Evolutionary conservation across 2,797 vertebrate species (phyloP).

Genomic region (Mus minutoides): DNA sequence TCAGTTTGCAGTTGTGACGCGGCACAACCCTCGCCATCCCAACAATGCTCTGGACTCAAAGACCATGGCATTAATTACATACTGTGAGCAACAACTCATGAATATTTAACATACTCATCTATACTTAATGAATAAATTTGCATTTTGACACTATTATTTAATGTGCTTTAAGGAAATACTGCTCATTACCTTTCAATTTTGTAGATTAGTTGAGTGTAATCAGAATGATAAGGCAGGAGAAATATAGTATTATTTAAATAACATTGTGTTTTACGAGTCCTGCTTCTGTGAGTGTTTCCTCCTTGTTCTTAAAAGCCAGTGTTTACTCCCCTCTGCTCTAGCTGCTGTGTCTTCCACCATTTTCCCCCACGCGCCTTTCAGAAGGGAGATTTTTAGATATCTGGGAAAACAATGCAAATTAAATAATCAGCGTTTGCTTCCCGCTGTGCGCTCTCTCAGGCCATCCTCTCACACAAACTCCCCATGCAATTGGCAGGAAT

Average conservation of each 20-base stretch:
- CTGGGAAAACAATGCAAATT: slow-evolving; percentile 77
- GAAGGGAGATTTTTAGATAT: slow-evolving; percentile 69
- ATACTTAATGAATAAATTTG: slow-evolving; percentile 92
- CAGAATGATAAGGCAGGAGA: slow-evolving; percentile 86
- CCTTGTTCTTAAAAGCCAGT: slow-evolving; percentile 57
- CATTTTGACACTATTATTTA: slow-evolving; percentile 91
- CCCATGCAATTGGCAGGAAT: slow-evolving; percentile 14
- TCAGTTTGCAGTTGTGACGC: slow-evolving; percentile 77
- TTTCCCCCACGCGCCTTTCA: neutral
- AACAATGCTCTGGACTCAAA: slow-evolving; percentile 88
- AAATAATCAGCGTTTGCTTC: slow-evolving; percentile 78
- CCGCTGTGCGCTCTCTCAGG: slow-evolving; percentile 34
- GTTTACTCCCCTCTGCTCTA: slow-evolving; percentile 50
- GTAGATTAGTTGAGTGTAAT: slow-evolving; percentile 88
- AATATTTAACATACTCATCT: slow-evolving; percentile 91
- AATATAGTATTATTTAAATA: slow-evolving; percentile 79
- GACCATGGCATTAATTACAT: slow-evolving; percentile 90
- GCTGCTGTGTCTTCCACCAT: slow-evolving; percentile 26
- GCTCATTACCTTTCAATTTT: slow-evolving; percentile 89
- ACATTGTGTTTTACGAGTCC: slow-evolving; percentile 69
- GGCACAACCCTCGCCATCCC: slow-evolving; percentile 80
- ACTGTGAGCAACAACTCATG: slow-evolving; percentile 89
- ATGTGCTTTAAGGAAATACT: slow-evolving; percentile 90
- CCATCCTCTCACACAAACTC: slow-evolving; percentile 46
- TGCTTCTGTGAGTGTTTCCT: slow-evolving; percentile 54